Evolutionary conservation across 1,140 invertebrate species (phyloP), one percentile per base, ranked within the genome.

Genomic region (Drosophila ficusphila): DNA sequence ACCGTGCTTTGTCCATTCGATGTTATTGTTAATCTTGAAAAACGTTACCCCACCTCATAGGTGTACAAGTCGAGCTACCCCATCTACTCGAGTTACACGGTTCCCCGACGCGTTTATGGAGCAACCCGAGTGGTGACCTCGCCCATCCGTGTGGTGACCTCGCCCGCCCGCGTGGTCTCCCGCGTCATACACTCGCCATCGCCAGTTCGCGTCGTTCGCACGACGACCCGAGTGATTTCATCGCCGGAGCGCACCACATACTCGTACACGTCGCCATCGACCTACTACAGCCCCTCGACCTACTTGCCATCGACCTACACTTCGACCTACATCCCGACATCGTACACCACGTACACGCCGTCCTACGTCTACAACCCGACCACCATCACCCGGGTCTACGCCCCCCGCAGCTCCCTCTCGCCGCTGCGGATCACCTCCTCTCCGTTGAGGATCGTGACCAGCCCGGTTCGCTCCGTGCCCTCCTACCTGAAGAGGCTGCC

Each of bases 401-500:
- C 79, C 14, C 79, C 79, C 65, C 70, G 65, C 19, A 69, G 82
- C 14, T 89, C 90, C 11, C 58, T 77, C 51, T 94, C 94, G 65
- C 93, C 94, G 31, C 92, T 94, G 72, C 93, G 95, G 65, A 92
- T 94, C 60, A 92, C 94, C 27, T 72, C 83, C 67, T 90, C 73
- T 91, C 93, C 68, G 92, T 42, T 93, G 31, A 93, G 95, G 65
- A 92, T 94, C 60, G 92, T 94, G 4, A 81, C 65, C 54, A 75
- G 71, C 91, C 93, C 67, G 92, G 58, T 93, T 65, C 93, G 93
- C 46, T 93, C 95, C 57, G 93, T 95, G 41, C 95, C 95, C 31
- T 95, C 95, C 54, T 93, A 96, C 29, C 92, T 96, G 75, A 93
- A 94, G 73, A 93, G 93, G 88, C 90, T 93, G 56, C 93, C 95